A percentile compares a stretch with the other conserved stretches of the same genome.
Evolutionary conservation across 2,113 vertebrate species (phyloP).

Genomic region (Macquaria australasica): DNA sequence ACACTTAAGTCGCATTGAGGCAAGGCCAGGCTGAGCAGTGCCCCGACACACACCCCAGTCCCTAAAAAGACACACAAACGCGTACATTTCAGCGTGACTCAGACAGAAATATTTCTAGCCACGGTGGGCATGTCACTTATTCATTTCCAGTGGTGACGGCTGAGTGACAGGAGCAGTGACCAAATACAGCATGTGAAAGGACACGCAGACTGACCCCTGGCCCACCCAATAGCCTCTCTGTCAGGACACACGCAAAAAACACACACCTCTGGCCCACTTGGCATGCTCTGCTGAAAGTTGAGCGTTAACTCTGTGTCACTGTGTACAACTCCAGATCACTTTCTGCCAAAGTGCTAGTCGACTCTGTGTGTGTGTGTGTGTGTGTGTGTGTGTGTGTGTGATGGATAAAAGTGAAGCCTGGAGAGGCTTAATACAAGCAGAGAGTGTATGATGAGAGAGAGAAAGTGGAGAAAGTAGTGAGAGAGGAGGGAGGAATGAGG

Average conservation of each 20-base stretch:
- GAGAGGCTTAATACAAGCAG: conserved; percentile 8
- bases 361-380: neutral
- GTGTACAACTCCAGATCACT: conserved; percentile 16
- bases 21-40: conserved; percentile 39
- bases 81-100: conserved; percentile 11
- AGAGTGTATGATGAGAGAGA: conserved; percentile 10
- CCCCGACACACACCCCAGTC: conserved; percentile 2
- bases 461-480: conserved; percentile 7
- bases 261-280: conserved; percentile 28
- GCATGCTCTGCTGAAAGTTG: conserved; percentile 33
- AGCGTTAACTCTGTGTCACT: conserved; percentile 30
- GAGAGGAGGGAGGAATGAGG: conserved; percentile 7
- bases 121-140: conserved; percentile 74
- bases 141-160: conserved; percentile 74
- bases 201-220: conserved; percentile 55
- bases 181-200: conserved; percentile 67
- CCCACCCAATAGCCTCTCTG: conserved; percentile 1
- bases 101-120: conserved; percentile 74
- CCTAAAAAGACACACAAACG: conserved; percentile 8
- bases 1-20: conserved; percentile 64
- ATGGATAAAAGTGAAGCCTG: neutral
- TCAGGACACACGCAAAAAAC: conserved; percentile 10
- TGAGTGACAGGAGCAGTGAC: conserved; percentile 73
- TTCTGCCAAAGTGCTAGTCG: neutral
- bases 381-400: neutral